Conservation (phyloP, 1,140 invertebrate genomes). For the Spodoptera litura region DNA sequence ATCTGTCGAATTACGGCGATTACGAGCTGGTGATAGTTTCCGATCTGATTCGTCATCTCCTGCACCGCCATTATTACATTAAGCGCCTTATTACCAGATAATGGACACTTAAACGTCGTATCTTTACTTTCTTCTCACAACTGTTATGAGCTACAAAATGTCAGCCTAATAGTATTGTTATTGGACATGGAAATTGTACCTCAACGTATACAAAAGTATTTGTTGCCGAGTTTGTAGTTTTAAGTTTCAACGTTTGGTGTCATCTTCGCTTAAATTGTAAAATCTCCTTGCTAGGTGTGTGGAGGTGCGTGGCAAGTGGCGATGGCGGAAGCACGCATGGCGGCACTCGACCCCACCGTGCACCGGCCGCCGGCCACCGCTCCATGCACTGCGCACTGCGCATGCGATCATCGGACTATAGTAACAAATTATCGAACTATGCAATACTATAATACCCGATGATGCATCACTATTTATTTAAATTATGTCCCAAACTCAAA, state of each 20-base stretch:
- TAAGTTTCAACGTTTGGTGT: too few species aligned
- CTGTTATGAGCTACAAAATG: too few species aligned
- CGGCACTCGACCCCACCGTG: conserved; percentile 25
- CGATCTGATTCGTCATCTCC: conserved; percentile 43
- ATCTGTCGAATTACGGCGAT: conserved; percentile 37
- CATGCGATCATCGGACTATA: not conserved
- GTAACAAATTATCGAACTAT: not conserved
- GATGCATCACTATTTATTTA: not conserved
- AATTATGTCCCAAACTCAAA: too few species aligned
- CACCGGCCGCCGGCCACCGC: not conserved
- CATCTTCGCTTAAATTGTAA: not conserved
- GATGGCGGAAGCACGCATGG: conserved; percentile 37
- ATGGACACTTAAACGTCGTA: conserved; percentile 22
- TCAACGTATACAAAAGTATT: too few species aligned
- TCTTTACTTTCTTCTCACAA: conserved; percentile 32
- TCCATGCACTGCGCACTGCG: not conserved
- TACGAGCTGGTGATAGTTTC: conserved; percentile 39
- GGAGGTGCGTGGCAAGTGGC: conserved; percentile 11
- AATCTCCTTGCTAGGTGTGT: conserved; percentile 16
- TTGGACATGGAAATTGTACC: too few species aligned
- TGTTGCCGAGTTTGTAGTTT: too few species aligned
- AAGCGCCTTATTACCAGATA: conserved; percentile 37
- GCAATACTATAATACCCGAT: not conserved
- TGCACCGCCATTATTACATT: conserved; percentile 27
- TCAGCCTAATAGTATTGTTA: too few species aligned